Evolutionary conservation across 2,113 vertebrate species (phyloP).

Genomic region (Chinchilla lanigera): DNA sequence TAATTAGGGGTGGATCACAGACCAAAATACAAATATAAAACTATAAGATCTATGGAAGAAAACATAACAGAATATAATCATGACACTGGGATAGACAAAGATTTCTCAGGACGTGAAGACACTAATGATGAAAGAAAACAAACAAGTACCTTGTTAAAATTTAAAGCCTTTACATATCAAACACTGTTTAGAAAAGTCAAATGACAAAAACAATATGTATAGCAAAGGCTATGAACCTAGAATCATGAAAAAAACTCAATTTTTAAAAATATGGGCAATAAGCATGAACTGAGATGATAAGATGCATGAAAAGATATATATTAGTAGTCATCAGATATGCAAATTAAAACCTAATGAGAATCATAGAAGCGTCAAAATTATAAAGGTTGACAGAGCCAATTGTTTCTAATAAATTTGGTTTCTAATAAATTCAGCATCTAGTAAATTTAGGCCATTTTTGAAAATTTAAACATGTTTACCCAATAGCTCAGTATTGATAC

Average conservation of each 20-base stretch:
- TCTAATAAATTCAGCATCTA: constrained; percentile 4
- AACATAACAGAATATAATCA: background rate
- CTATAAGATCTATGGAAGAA: background rate
- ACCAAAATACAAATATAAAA: constrained; percentile 20
- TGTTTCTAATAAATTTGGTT: background rate
- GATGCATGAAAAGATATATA: background rate
- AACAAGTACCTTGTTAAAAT: background rate
- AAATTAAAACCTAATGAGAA: constrained; percentile 1
- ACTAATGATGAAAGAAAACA: background rate
- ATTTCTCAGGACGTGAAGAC: constrained; percentile 9
- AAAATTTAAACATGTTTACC: background rate
- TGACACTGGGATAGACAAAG: background rate
- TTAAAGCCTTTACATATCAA: background rate
- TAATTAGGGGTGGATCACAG: constrained; percentile 27
- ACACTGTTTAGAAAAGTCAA: constrained; percentile 15
- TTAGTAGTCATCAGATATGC: background rate
- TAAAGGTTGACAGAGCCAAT: background rate
- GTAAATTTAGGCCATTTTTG: background rate
- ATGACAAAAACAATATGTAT: background rate
- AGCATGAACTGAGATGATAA: background rate
- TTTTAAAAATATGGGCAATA: background rate
- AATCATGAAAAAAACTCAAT: background rate
- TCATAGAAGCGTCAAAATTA: background rate
- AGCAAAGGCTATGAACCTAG: background rate
- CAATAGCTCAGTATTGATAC: background rate